Evolutionary conservation across 2,888 invertebrate species (phyloP), one percentile per base, ranked within the genome.

Genomic region (Theodoxus fluviatilis): DNA sequence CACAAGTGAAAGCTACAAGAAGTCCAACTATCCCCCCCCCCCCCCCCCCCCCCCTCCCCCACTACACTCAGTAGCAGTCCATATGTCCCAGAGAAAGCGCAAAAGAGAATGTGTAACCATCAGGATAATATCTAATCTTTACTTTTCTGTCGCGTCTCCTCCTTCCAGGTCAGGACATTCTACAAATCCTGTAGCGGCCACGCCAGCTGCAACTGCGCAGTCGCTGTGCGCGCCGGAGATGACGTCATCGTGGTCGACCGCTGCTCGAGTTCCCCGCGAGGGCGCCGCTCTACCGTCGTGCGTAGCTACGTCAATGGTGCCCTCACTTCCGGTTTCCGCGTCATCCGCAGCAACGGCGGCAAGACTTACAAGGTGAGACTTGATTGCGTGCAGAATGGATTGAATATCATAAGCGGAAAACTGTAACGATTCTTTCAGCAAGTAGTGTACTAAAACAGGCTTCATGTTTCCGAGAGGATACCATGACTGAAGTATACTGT

Each of bases 161-260:
- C 15, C 35, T 28, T 43, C 1, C 57, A 80, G 80, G 72, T 79
- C 4, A 74, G 73, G 9, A 55, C 75, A 15, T 78, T 76, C 65
- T 76, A 75, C 35, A 69, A 71, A 25, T 74, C 65, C 37, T 80
- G 80, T 59, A 61, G 65, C 40, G 74, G 75, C 15, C 68, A 66
- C 22, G 75, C 76, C 31, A 73, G 80, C 1, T 83, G 83, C 72
- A 79, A 76, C 47, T 83, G 83, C 76, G 81, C 75, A 33, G 74
- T 78, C n/a, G 78, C 81, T 69, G 77, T 80, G 22, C 76, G 73
- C 70, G 76, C 76, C 12, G 81, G 79, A 15, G 79, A 83, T 76
- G 81, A 83, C 71, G 78, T 81, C 67, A 77, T 81, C 65, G 68
- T 81, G 6, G 35, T 83, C 3, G 81, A 83, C 43, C 71, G 75